phyloP scores from a whole-genome alignment of 2,113 vertebrate genomes.

The Onychostoma macrolepis region DNA sequence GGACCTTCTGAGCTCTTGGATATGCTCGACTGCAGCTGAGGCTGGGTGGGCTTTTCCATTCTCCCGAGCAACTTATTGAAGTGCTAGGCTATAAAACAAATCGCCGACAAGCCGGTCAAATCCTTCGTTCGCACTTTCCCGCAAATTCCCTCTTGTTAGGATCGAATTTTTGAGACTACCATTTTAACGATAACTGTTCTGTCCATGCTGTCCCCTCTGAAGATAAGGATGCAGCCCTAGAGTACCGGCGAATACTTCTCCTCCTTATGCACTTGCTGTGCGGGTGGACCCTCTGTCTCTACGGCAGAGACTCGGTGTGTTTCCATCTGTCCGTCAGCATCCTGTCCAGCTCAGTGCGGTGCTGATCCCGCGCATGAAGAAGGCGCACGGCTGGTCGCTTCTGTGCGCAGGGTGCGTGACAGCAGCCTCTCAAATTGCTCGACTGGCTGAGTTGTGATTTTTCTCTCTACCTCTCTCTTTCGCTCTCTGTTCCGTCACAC shows the following conservation, averaged over 20 bases:
- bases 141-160: constrained; percentile 49
- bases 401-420: constrained; percentile 43
- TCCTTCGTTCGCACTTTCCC: constrained; percentile 49
- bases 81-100: constrained; percentile 42
- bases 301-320: constrained; percentile 48
- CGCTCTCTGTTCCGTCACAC: constrained; percentile 31
- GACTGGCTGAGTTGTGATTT: constrained; percentile 39
- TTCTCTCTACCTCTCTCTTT: constrained; percentile 43
- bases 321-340: constrained; percentile 32
- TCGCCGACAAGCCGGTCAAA: constrained; percentile 36
- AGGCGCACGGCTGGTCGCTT: constrained; percentile 7
- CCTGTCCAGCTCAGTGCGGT: constrained; percentile 31
- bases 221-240: constrained; percentile 51
- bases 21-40: constrained; percentile 60
- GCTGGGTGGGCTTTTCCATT: constrained; percentile 71
- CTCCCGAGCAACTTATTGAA: constrained; percentile 49
- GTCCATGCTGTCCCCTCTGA: constrained; percentile 38
- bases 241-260: constrained; percentile 41
- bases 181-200: constrained; percentile 22
- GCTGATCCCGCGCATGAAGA: constrained; percentile 34
- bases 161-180: constrained; percentile 54
- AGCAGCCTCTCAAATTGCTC: constrained; percentile 56
- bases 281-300: constrained; percentile 42
- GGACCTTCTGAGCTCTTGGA: constrained; percentile 67
- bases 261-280: not conserved